Percentiles rank a stretch among this genome's conserved stretches.
phyloP scores from a whole-genome alignment of 2,888 invertebrate genomes.

The Ametastegia equiseti region DNA sequence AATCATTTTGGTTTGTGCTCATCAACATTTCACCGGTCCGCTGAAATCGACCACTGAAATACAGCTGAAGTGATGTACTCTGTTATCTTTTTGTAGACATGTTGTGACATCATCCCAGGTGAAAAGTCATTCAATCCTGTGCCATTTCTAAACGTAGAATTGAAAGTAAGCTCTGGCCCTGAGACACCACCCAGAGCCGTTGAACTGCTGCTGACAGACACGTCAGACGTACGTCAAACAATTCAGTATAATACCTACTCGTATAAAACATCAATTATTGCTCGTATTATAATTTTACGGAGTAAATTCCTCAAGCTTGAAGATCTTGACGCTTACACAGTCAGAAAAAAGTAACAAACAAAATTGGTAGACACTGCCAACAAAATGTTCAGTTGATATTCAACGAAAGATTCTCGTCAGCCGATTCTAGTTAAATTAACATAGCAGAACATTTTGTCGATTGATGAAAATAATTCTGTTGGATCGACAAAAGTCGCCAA shows the following conservation, averaged over 20 bases:
- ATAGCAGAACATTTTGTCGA: too few relatives aligned
- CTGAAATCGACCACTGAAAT: too few relatives aligned
- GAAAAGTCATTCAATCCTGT: background rate
- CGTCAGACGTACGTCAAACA: slow-evolving; percentile 57
- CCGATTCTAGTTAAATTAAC: too few relatives aligned
- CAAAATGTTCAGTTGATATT: too few relatives aligned
- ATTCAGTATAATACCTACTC: too few relatives aligned
- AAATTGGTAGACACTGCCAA: too few relatives aligned
- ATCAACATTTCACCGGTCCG: too few relatives aligned
- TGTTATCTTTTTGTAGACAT: slow-evolving; percentile 23
- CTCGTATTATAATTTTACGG: background rate
- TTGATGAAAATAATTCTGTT: too few relatives aligned
- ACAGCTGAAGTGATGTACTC: background rate
- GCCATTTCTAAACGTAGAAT: background rate
- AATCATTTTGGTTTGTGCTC: too few relatives aligned
- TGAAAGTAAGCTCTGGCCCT: slow-evolving; percentile 13
- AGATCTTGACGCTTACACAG: background rate
- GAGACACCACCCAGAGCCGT: slow-evolving; percentile 54
- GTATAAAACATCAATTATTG: background rate
- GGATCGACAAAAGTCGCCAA: too few relatives aligned
- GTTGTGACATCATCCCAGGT: slow-evolving; percentile 14
- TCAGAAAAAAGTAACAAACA: too few relatives aligned
- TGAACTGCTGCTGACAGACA: slow-evolving; percentile 59
- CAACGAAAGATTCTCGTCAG: too few relatives aligned
- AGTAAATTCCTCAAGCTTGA: background rate